Conservation (phyloP, 1,140 invertebrate genomes). For the Drosophila suzukii region DNA sequence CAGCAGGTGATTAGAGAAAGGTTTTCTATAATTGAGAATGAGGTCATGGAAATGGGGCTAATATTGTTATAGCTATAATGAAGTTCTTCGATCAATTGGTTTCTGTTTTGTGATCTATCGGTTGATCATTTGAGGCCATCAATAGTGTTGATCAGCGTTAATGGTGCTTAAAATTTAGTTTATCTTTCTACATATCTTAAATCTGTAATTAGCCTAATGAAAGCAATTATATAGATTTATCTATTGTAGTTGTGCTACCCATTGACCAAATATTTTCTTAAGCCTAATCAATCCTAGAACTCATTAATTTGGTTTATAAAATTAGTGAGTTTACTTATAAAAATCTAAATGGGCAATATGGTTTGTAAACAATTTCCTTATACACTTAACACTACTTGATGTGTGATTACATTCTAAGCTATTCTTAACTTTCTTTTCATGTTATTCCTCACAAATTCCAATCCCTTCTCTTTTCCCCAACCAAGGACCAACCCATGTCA, state of each 20-base stretch:
- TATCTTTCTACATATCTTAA: neutral
- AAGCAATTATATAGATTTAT: neutral
- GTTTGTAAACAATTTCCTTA: too few species aligned
- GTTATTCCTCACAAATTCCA: neutral
- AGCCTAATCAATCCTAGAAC: neutral
- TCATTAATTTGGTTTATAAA: neutral
- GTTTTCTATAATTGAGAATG: conserved; percentile 15
- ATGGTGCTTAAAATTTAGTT: neutral
- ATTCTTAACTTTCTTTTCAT: neutral
- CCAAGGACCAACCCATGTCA: conserved; percentile 32
- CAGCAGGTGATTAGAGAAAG: conserved; percentile 46
- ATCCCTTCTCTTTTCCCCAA: neutral
- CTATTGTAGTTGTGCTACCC: neutral
- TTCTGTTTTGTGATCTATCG: conserved; percentile 7
- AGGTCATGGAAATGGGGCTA: conserved; percentile 25
- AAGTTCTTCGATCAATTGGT: conserved; percentile 19
- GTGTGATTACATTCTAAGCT: neutral
- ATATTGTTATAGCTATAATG: conserved; percentile 11
- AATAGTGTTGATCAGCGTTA: neutral
- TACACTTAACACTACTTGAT: neutral
- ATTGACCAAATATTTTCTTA: neutral
- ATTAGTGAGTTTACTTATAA: neutral
- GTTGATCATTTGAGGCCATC: neutral
- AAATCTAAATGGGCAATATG: too few species aligned
- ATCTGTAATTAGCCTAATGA: neutral